Base-by-base conservation (phyloP, 2,888 invertebrate genomes). In the Yponomeuta sedellus region DNA sequence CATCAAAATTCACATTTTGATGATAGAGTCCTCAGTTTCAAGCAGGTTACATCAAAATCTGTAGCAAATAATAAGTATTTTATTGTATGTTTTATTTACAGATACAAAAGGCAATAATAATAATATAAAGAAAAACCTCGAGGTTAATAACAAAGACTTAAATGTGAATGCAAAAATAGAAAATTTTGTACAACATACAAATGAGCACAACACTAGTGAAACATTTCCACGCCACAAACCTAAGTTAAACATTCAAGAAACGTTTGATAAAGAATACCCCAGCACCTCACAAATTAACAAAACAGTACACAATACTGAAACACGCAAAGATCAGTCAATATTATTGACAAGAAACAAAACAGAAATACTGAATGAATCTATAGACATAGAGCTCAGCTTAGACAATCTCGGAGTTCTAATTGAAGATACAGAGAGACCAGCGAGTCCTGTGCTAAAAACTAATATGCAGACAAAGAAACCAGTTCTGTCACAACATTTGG, bases 371-470 rank as follows among this genome's bases (percentile, higher is more conserved):
- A 61, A 67, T 61, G 56, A 64, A 64, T 61, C 64, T 34, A 61
- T 64, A 34, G 64, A 67, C 19, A 52, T 67, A 52, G 67, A 67
- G 10, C 25, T 4, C 3, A 66, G 40, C 25, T 28, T 34, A 16
- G 39, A 64, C 34, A 44, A 22, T 64, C 0, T 56, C 39, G 59
- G 59, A 39, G 39, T 61, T 66, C 1, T 64, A 52, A 16, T 66
- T 12, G 68, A 61, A 39, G 67, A 72, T n/a, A 68, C 69, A 68
- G 69, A 71, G 39, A 74, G 69, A 69, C 69, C 75, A 64, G 65
- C 69, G 44, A 88, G 86, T 70, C 84, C 85, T 56, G 72, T 87
- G 64, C 73, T 86, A 10, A 72, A 44, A 70, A 44, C 11, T 72
- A 73, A 70, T 58, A 1, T 10, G 65, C 68, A 34, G 56, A 66